A percentile compares a stretch with the other conserved stretches of the same genome.
phyloP scores from a whole-genome alignment of 1,140 invertebrate genomes.

The Mizuhopecten yessoensis region DNA sequence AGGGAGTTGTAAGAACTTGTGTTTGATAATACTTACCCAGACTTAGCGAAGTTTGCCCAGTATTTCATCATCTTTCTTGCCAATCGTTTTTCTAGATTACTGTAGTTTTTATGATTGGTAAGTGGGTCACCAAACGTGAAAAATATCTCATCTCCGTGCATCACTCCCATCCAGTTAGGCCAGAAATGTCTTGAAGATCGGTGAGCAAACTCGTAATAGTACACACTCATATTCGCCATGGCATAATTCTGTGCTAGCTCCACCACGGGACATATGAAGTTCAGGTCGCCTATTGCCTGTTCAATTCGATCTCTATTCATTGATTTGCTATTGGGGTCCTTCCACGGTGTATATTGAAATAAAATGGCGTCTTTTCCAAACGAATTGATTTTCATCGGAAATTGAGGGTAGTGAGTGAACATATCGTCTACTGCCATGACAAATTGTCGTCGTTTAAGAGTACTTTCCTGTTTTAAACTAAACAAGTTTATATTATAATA shows the following conservation, averaged over 20 bases:
- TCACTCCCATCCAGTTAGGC: conserved; percentile 97
- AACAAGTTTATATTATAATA: conserved; percentile 43
- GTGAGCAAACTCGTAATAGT: conserved; percentile 97
- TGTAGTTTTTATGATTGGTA: conserved; percentile 91
- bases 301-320: conserved; percentile 93
- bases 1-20: too few species aligned
- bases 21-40: conserved; percentile 89
- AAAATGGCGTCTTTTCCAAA: conserved; percentile 93
- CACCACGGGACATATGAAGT: conserved; percentile 97
- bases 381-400: conserved; percentile 86
- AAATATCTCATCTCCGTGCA: conserved; percentile 98
- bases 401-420: conserved; percentile 84
- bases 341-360: conserved; percentile 96
- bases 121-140: conserved; percentile 95
- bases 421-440: conserved; percentile 57
- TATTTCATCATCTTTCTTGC: conserved; percentile 96
- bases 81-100: conserved; percentile 92
- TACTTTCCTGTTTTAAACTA: conserved; percentile 46
- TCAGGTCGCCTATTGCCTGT: conserved; percentile 98
- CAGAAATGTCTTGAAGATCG: conserved; percentile 92
- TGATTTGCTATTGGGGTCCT: conserved; percentile 92
- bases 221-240: conserved; percentile 88
- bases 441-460: conserved; percentile 74
- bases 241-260: conserved; percentile 95
- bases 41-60: conserved; percentile 96